Evolutionary conservation across 1,140 invertebrate species (phyloP).

Genomic region (Caenorhabditis remanei): DNA sequence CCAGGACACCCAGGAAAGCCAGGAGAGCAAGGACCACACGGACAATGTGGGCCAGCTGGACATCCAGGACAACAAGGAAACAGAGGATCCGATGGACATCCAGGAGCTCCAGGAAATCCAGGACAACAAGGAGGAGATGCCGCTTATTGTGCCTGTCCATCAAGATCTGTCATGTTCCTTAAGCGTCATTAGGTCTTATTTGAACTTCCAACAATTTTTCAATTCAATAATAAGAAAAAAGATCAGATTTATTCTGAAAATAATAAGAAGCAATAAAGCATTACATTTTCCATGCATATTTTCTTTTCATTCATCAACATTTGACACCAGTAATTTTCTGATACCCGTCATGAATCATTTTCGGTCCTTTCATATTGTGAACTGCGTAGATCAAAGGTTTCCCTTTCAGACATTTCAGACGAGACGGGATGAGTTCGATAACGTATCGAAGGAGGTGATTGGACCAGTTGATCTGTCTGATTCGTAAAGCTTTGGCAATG

Average conservation of each 20-base stretch:
- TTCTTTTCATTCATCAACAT: not conserved
- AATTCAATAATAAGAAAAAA: slow-evolving; percentile 25
- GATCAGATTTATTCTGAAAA: not conserved
- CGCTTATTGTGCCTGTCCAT: slow-evolving; percentile 30
- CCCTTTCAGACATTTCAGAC: slow-evolving; percentile 25
- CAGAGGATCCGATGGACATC: slow-evolving; percentile 36
- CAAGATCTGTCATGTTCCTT: slow-evolving; percentile 34
- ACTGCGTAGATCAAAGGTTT: slow-evolving; percentile 28
- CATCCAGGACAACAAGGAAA: slow-evolving; percentile 45
- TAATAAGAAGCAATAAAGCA: slow-evolving; percentile 25
- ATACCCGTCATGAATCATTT: slow-evolving; percentile 41
- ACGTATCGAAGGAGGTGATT: slow-evolving; percentile 22
- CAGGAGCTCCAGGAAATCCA: slow-evolving; percentile 51
- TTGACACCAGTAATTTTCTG: slow-evolving; percentile 16
- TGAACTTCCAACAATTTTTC: slow-evolving; percentile 5
- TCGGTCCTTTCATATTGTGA: slow-evolving; percentile 45
- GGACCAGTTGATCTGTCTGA: slow-evolving; percentile 36
- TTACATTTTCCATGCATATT: slow-evolving; percentile 2
- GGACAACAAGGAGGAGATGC: slow-evolving; percentile 26
- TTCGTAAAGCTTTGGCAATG: not conserved
- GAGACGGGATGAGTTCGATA: slow-evolving; percentile 3
- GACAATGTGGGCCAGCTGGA: slow-evolving; percentile 45
- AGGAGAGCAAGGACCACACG: slow-evolving; percentile 36
- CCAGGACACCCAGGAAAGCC: slow-evolving; percentile 55
- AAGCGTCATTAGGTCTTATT: slow-evolving; percentile 16